Evolutionary conservation across 2,888 invertebrate species (phyloP), one percentile per base, ranked within the genome.

Genomic region (Mystacides longicornis): DNA sequence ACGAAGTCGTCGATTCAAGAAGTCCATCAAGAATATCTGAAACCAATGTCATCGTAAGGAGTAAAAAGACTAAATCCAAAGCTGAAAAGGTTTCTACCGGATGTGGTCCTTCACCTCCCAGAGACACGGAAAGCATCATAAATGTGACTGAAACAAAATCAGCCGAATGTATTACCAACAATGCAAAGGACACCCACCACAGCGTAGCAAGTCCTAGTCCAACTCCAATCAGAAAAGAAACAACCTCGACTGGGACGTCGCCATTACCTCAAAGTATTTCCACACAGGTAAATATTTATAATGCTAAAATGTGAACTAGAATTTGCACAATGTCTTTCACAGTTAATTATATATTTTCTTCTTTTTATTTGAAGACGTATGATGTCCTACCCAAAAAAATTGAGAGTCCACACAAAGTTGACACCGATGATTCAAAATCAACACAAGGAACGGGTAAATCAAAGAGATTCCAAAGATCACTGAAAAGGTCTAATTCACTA

Each of bases 221-320:
- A 37, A 14, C 37, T 37, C 37, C 37, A 37, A 16, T 3, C 14
- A 59, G 52, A 54, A 61, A 54, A 37, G 56, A 54, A 54, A 61
- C 71, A 23, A 72, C 74, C 45, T 87, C 87, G 56, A 88, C 85
- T 49, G 89, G 87, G 57, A 91, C 91, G 27, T 91, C 90, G 27
- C 91, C 92, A 45, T 89, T 90, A 27, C 91, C 92, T 2, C 92
- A 92, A 70, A 89, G 77, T 67, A 90, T 89, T 66, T 89, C 91
- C 22, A 93, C 92, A 21, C 92, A 93, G 81, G 89, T 87, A 70
- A 14, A 7, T 37, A 37, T n/a, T 16, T 14, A 37, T 7, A 18
- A 46, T 46, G 2, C 11, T 31, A 31, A 31, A 31, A 31, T 9
- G 11, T 31, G 11, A 31, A 31, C 7, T 11, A 31, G 31, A 31